Conservation (phyloP, 2,888 invertebrate species). For the Ptychoptera contaminata region DNA sequence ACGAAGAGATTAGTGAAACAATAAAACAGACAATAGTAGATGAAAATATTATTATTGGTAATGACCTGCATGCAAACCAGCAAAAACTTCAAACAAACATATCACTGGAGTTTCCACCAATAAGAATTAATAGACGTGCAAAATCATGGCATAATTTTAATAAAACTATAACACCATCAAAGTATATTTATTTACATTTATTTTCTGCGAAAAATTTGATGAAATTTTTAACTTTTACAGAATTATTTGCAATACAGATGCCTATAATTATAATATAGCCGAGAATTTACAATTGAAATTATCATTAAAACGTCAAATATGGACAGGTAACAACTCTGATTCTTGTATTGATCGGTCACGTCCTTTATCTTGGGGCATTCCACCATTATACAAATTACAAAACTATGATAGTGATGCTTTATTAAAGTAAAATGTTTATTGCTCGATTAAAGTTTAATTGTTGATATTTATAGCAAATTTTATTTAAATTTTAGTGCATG, state of each 20-base stretch:
- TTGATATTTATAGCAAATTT: background rate
- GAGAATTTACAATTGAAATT: conserved; percentile 44
- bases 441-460: conserved; percentile 5
- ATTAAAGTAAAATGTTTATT: conserved; percentile 31
- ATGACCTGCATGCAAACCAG: background rate
- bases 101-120: conserved; percentile 16
- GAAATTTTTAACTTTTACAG: conserved; percentile 5
- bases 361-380: conserved; percentile 53
- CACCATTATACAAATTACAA: conserved; percentile 35
- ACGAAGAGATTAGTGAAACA: background rate
- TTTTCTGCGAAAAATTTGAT: background rate
- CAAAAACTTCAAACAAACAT: no score
- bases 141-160: conserved; percentile 29
- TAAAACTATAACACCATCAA: conserved; percentile 16
- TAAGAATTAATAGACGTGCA: conserved; percentile 18
- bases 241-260: conserved; percentile 6
- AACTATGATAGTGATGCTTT: conserved; percentile 42
- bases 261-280: conserved; percentile 7
- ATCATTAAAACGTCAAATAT: conserved; percentile 53
- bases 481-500: conserved; percentile 36
- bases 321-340: conserved; percentile 45
- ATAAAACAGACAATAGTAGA: background rate
- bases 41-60: background rate
- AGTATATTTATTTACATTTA: conserved; percentile 9
- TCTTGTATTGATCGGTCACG: conserved; percentile 13